Base-by-base conservation (phyloP, 2,113 vertebrate genomes). In the Orcinus orca region DNA sequence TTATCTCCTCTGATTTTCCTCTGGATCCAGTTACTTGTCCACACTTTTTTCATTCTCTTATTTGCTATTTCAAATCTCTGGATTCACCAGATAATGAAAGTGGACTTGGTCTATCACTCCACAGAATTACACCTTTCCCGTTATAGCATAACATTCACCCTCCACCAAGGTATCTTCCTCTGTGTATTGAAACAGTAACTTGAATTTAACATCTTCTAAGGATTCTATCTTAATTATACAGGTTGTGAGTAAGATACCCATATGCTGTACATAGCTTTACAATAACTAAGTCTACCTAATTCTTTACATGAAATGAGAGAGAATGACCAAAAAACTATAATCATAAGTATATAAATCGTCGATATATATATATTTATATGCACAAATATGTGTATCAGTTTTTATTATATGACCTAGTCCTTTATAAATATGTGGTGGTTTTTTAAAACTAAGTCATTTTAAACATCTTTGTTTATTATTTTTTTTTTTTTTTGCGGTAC, bases 1-100 rank as follows among this genome's bases (percentile, higher is more conserved):
- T 55, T 14, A 44, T 44, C 26, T 74, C 33, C 25, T 83, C n/a
- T 85, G 67, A 67, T 41, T 79, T 83, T 62, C 60, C 53, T 82
- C 58, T 50, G 38, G 8, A 18, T 87, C 71, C 44, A 79, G 11
- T 58, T 11, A 70, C 41, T 95, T 60, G 60, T 7, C 68, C 55
- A 8, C 13, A 58, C 21, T 9, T 25, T 77, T 87, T 77, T 63
- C 25, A 82, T 79, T 89, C 21, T 89, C 26, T 95, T n/a, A 53
- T 62, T 96, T 94, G 73, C 25, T 87, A 41, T 90, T 95, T 80
- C 58, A 74, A 33, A 60, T 73, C 88, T 90, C 65, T 67, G 14
- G 58, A 90, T 67, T 90, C 41, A 23, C 60, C 70, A 73, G 60
- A 90, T 47, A 65, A 90, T 93, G 36, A 90, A 93, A 79, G 53